These are phyloP conservation scores for Hypothenemus hampei DNA, from an alignment of 1,140 invertebrate species.

Conservation along the genomic window DNA sequence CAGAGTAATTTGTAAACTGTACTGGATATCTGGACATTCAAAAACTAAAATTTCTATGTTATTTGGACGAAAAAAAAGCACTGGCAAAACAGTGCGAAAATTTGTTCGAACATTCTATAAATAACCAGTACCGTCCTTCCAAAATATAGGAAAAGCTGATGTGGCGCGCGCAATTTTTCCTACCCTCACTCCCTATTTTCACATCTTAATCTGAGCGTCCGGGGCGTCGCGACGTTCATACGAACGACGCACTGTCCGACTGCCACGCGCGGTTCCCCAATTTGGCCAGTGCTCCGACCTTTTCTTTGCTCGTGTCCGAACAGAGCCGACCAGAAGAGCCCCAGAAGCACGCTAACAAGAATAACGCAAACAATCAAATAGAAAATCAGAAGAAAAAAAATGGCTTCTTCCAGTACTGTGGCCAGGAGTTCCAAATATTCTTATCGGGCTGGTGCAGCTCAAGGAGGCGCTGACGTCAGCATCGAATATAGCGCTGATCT, in stretches of 20 bases:
- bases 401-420: constrained; percentile 60
- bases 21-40: no score
- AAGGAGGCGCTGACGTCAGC: constrained; percentile 76
- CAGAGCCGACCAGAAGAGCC: neutral
- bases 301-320: no score
- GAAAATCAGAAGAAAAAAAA: constrained; percentile 32
- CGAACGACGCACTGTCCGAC: constrained; percentile 46
- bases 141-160: constrained; percentile 35
- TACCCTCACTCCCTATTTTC: constrained; percentile 9
- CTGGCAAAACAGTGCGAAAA: no score
- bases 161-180: constrained; percentile 30
- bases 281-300: constrained; percentile 41
- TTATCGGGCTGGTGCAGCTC: constrained; percentile 75
- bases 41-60: no score
- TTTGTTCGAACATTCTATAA: neutral
- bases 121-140: constrained; percentile 18
- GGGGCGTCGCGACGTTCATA: constrained; percentile 44
- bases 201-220: constrained; percentile 36
- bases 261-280: constrained; percentile 44
- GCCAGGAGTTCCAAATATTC: constrained; percentile 84
- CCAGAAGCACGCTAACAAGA: constrained; percentile 23
- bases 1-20: no score
- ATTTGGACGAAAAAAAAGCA: no score
- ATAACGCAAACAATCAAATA: constrained; percentile 1
- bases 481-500: constrained; percentile 91